Percentiles rank a stretch among this genome's conserved stretches.
Conservation (phyloP, 2,888 invertebrate species). For the Rotaria macrura region DNA sequence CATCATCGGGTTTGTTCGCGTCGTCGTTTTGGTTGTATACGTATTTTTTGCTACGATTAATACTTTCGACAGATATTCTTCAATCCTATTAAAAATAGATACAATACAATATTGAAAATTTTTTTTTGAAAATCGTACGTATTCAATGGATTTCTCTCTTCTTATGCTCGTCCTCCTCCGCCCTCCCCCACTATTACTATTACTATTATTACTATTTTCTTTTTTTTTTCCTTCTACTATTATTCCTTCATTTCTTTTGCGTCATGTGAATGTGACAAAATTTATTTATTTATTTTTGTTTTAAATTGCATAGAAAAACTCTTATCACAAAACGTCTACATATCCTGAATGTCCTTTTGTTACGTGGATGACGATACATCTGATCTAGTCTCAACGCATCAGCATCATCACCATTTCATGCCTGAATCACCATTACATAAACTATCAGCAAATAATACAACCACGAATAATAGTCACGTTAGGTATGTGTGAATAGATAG, state of each 20-base stretch:
- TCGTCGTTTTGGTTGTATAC: not conserved
- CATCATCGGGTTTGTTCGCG: constrained; percentile 15
- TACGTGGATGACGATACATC: not conserved
- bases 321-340: not conserved
- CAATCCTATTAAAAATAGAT: not conserved
- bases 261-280: not conserved
- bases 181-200: not conserved
- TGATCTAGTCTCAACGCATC: not conserved
- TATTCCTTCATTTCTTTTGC: not conserved
- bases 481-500: not conserved
- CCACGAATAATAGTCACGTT: not conserved
- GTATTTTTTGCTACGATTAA: not conserved
- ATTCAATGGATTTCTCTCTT: not conserved
- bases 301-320: not conserved
- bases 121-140: not conserved
- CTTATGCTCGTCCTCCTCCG: not conserved
- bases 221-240: not conserved
- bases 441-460: not conserved
- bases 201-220: not conserved
- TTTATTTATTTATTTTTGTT: not conserved
- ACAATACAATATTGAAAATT: not conserved
- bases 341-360: not conserved
- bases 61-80: not conserved
- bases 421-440: not conserved
- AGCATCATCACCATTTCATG: not conserved